Evolutionary conservation across 37 sponge, comb jelly and placozoan species (phyloP).

Genomic region (Lycopodina hypogea): DNA sequence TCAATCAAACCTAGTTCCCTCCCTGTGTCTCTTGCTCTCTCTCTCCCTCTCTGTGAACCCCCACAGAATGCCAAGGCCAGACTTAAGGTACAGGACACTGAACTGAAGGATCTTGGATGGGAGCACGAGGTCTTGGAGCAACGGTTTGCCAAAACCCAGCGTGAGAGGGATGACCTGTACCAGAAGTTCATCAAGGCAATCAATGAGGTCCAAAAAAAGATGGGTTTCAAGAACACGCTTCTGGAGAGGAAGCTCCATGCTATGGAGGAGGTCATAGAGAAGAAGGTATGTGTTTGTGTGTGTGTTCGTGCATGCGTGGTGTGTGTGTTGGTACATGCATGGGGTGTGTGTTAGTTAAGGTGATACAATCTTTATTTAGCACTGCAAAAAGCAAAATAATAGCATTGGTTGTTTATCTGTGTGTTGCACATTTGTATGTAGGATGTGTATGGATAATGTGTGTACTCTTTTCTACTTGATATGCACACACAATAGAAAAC

Average conservation of each 20-base stretch:
- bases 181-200: slow-evolving; percentile 90
- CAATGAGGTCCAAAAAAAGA: slow-evolving; percentile 97
- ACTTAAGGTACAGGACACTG: slow-evolving; percentile 90
- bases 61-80: slow-evolving; percentile 90
- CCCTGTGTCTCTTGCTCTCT: no score
- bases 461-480: no score
- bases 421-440: no score
- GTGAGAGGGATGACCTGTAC: slow-evolving; percentile 95
- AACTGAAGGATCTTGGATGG: slow-evolving; percentile 91
- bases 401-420: no score
- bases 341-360: neutral
- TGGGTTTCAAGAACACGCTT: slow-evolving; percentile 93
- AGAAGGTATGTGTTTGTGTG: slow-evolving; percentile 72
- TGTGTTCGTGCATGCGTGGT: no score
- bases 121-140: slow-evolving; percentile 98
- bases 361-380: neutral
- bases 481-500: no score
- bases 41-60: neutral
- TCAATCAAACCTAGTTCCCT: no score
- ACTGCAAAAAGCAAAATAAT: neutral
- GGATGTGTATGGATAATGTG: no score
- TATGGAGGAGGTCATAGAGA: slow-evolving; percentile 91
- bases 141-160: slow-evolving; percentile 89
- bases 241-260: slow-evolving; percentile 96
- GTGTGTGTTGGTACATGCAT: no score